Base-by-base conservation (phyloP, 2,113 vertebrate species). In the Oceanites oceanicus region DNA sequence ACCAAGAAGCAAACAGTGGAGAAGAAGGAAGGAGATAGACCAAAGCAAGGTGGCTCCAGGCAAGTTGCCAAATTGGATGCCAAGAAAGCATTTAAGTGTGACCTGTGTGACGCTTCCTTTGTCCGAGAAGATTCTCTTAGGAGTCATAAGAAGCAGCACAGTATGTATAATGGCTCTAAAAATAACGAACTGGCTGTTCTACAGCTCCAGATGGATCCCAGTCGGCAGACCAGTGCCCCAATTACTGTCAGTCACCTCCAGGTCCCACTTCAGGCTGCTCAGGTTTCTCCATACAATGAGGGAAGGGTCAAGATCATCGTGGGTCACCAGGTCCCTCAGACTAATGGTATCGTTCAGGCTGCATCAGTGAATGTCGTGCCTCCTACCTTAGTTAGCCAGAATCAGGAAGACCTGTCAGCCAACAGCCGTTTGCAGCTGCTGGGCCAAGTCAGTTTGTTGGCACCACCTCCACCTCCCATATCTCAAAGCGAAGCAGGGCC, bases 111-210 rank as follows among this genome's bases (percentile, higher is more conserved):
- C 0, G 99, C 99, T 1, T 99, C 99, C 1, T 99, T 99, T 56
- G 99, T 99, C 40, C 96, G 99, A 55, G 99, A 99, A 90, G 99
- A 99, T 82, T 99, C 99, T 1, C 98, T 99, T 16, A 98, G 99
- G 63, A 99, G 99, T 96, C 99, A 99, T 97, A 98, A 98, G 88
- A 98, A 99, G 95, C 99, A 99, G 72, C 99, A 99, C 96, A 96
- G 98, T 17, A 98, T 98, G 71, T 89, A 98, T 72, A 91, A 52
- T 15, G 96, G 97, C 15, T 59, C n/a, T 13, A 98, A 98, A 92
- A 63, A 4, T 78, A 17, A 62, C 0, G 97, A 98, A 2, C 96
- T 98, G 86, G 93, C 98, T 3, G 97, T 98, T 11, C 93, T 99
- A 2, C 99, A 98, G 93, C 94, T 99, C 6, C 97, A 98, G 76